phyloP scores from a whole-genome alignment of 2,888 invertebrate genomes.

The Melikaiella ostensackeni region DNA sequence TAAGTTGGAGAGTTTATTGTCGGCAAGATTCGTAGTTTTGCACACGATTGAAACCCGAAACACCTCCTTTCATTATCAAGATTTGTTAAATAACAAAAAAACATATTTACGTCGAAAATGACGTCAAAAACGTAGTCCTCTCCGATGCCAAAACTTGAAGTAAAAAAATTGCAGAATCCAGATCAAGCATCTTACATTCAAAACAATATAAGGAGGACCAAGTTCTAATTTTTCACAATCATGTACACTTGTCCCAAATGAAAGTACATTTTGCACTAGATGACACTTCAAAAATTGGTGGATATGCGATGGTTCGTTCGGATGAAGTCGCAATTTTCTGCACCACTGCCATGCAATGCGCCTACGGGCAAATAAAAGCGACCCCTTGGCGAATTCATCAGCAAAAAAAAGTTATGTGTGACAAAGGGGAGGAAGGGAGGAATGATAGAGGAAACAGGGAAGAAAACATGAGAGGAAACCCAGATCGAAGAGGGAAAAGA shows the following conservation, averaged over 20 bases:
- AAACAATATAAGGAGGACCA: too few species aligned
- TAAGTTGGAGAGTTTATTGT: too few species aligned
- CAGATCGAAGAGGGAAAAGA: conserved; percentile 1
- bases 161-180: too few species aligned
- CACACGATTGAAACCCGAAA: too few species aligned
- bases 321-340: conserved; percentile 32
- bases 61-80: too few species aligned
- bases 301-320: conserved; percentile 14
- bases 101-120: too few species aligned
- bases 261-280: conserved; percentile 1
- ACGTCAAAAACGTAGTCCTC: too few species aligned
- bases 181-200: too few species aligned
- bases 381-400: conserved; percentile 31
- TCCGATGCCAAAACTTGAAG: too few species aligned
- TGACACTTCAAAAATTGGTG: background rate
- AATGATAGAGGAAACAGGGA: conserved; percentile 9
- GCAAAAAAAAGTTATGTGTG: conserved; percentile 22
- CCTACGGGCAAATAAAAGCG: conserved; percentile 34
- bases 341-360: conserved; percentile 28
- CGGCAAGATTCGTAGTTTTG: too few species aligned
- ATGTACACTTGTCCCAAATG: background rate
- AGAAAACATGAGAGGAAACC: conserved; percentile 15
- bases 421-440: background rate
- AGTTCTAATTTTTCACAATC: too few species aligned
- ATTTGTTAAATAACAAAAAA: too few species aligned